These are phyloP conservation scores for Ptychobarbus kaznakovi DNA, from an alignment of 2,797 vertebrate genomes.

Conservation along the genomic window DNA sequence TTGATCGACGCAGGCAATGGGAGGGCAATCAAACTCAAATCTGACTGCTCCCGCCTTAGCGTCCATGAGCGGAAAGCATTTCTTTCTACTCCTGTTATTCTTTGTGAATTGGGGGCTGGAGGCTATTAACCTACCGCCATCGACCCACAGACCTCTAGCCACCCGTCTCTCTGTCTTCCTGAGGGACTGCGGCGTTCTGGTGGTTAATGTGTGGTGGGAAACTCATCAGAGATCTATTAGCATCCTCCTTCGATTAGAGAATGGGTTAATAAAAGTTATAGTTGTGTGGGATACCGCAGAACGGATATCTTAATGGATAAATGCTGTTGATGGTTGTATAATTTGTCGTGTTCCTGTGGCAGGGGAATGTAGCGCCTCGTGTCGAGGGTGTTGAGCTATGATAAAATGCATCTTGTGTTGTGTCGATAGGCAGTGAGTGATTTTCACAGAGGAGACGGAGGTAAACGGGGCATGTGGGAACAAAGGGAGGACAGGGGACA, in stretches of 20 bases:
- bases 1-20: slow-evolving; percentile 58
- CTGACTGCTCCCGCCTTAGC: slow-evolving; percentile 45
- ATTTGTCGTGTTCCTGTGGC: slow-evolving; percentile 12
- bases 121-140: slow-evolving; percentile 36
- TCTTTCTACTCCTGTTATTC: slow-evolving; percentile 17
- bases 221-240: slow-evolving; percentile 19
- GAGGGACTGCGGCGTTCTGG: not conserved
- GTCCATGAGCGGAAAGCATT: slow-evolving; percentile 34
- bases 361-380: not conserved
- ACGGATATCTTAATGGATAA: slow-evolving; percentile 27
- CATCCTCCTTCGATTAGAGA: not conserved
- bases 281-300: not conserved
- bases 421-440: slow-evolving; percentile 24
- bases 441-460: slow-evolving; percentile 15
- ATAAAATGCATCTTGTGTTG: slow-evolving; percentile 31
- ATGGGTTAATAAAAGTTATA: slow-evolving; percentile 33
- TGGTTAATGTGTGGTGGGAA: slow-evolving; percentile 12
- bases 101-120: slow-evolving; percentile 9
- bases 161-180: slow-evolving; percentile 25
- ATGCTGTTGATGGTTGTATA: slow-evolving; percentile 32
- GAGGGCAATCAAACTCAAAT: slow-evolving; percentile 66
- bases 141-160: slow-evolving; percentile 33
- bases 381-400: slow-evolving; percentile 27
- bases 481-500: slow-evolving; percentile 12
- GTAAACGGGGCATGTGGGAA: slow-evolving; percentile 28